Percentiles rank a stretch among this genome's conserved stretches.
These are phyloP conservation scores for Drosophila varians DNA, from an alignment of 1,140 invertebrate species.

Conservation along the genomic window DNA sequence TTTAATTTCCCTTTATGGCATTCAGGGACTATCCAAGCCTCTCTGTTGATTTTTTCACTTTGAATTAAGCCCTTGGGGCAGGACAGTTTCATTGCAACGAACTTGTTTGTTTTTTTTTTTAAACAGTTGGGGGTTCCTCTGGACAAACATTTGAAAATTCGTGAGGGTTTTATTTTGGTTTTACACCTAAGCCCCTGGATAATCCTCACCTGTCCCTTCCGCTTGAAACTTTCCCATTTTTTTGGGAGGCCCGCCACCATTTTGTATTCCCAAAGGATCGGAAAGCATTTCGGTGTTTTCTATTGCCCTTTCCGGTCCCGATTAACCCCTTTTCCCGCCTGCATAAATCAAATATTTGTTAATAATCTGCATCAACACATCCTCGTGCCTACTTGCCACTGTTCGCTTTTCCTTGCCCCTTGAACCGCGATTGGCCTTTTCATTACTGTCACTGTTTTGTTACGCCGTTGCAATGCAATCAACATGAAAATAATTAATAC, in stretches of 20 bases:
- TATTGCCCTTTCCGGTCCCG: slow-evolving; percentile 13
- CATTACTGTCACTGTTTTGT: background rate
- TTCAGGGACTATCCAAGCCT: too few relatives aligned
- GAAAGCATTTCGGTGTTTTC: background rate
- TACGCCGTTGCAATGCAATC: slow-evolving; percentile 57
- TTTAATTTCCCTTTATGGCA: background rate
- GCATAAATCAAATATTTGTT: slow-evolving; percentile 72
- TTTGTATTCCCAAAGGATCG: background rate
- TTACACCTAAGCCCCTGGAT: slow-evolving; percentile 25
- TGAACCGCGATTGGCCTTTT: slow-evolving; percentile 39
- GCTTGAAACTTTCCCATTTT: slow-evolving; percentile 33
- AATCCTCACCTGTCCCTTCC: slow-evolving; percentile 30
- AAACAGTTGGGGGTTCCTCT: slow-evolving; percentile 6
- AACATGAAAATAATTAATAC: slow-evolving; percentile 77
- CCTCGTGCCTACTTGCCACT: background rate
- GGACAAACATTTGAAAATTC: slow-evolving; percentile 49
- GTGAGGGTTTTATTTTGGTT: slow-evolving; percentile 16
- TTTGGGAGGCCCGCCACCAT: slow-evolving; percentile 31
- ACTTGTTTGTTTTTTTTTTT: slow-evolving; percentile 47
- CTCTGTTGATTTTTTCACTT: background rate
- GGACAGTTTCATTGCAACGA: background rate
- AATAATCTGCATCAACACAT: slow-evolving; percentile 30
- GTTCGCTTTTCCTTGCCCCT: background rate
- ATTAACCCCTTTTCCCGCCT: too few relatives aligned
- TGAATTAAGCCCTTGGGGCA: background rate